These are phyloP conservation scores for Campoletis sonorensis DNA, from an alignment of 1,140 invertebrate genomes.

Conservation along the genomic window DNA sequence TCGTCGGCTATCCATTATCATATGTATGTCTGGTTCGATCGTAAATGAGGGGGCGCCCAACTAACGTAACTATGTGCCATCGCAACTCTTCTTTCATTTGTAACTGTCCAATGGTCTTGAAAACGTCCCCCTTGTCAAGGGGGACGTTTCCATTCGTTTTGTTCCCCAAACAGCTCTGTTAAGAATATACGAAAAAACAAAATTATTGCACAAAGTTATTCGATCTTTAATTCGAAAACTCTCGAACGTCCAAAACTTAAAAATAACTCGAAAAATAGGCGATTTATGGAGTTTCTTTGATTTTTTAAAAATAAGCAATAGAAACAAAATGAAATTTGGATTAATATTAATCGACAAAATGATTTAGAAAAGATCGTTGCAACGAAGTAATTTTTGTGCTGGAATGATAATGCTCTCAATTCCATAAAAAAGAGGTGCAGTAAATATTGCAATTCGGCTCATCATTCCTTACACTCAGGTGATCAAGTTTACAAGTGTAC, in stretches of 20 bases:
- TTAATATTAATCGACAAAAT: too few relatives aligned
- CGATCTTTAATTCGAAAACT: too few relatives aligned
- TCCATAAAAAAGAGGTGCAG: neutral
- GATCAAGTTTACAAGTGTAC: constrained; percentile 35
- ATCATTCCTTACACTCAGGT: neutral
- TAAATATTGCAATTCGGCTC: neutral
- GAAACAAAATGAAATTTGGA: too few relatives aligned
- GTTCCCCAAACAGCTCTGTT: neutral
- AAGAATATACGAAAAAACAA: too few relatives aligned
- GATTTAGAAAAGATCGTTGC: too few relatives aligned
- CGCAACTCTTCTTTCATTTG: neutral
- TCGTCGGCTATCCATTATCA: constrained; percentile 1
- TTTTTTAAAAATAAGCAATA: too few relatives aligned
- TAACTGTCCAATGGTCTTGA: neutral
- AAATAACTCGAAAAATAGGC: too few relatives aligned
- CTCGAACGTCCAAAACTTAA: too few relatives aligned
- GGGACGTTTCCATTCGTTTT: neutral
- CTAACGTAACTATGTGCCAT: neutral
- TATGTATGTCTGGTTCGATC: neutral
- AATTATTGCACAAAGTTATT: too few relatives aligned
- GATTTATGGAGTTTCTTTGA: too few relatives aligned
- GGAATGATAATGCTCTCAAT: neutral
- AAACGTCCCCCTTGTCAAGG: neutral
- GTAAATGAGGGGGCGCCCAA: neutral
- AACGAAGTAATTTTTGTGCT: too few relatives aligned